Evolutionary conservation across 2,113 vertebrate genomes (phyloP), one percentile per base, ranked within the genome.

Genomic region (Thymallus thymallus): DNA sequence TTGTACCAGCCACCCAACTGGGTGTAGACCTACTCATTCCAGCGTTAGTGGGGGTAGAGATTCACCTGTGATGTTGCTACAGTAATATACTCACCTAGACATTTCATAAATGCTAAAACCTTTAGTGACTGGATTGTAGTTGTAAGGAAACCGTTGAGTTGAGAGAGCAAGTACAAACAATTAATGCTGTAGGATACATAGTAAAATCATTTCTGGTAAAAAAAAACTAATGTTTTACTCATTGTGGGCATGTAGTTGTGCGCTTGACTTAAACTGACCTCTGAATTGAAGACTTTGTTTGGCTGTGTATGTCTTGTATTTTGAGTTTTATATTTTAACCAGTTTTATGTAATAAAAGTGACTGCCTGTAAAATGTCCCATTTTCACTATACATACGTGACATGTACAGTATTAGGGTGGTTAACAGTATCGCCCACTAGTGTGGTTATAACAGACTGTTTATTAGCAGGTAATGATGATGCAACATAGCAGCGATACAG

Each of bases 401-500:
- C 51, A 41, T 41, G 48, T 51, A 16, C 48, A 51, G 1, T 18
- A 51, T 16, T 18, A 41, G 48, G 48, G 12, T 18, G 48, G 48
- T 51, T 51, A 51, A 51, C 48, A 51, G 48, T 18, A 51, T 41
- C 64, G 69, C 60, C 85, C 78, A 41, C 35, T 32, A 62, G 60
- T 48, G 13, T 84, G 22, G 71, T 85, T 88, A 73, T 83, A 90
- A 88, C 79, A 89, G 77, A 87, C 85, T n/a, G n/a, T 94, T 94
- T 93, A 93, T 94, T 69, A 92, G 93, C 90, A 89, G 90, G 87
- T 90, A 89, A 35, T 86, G 82, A 88, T 87, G 85, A 87, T 87
- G 88, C 86, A 91, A 91, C 87, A 91, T 91, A 93, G 91, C 90
- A 93, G 92, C 91, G 73, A 92, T 91, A 92, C 89, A 91, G 91